Conservation (phyloP, 53 echinoderm and acorn worm species). For the Arbacia lixula region DNA sequence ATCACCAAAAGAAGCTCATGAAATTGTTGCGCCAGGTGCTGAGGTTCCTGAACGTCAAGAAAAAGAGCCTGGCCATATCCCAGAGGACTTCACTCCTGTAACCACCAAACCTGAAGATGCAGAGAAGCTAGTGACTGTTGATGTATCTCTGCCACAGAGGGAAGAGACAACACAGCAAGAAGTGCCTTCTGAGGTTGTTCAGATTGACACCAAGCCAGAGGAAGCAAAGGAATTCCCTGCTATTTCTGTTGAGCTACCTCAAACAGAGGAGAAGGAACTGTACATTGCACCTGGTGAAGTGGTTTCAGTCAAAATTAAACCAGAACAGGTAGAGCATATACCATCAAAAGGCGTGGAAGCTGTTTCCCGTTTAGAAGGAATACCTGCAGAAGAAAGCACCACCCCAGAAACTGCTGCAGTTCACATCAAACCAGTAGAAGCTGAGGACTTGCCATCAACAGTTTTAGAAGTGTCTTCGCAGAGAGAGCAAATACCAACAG, state of each 20-base stretch:
- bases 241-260: constrained; percentile 10
- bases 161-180: constrained; percentile 1
- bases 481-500: too few relatives aligned
- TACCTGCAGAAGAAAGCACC: background rate
- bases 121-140: constrained; percentile 48
- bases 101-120: constrained; percentile 34
- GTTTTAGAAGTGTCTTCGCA: constrained; percentile 21
- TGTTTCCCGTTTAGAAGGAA: background rate
- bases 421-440: background rate
- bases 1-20: background rate
- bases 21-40: constrained; percentile 45
- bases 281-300: background rate
- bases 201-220: background rate
- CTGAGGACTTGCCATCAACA: constrained; percentile 3
- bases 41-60: constrained; percentile 52
- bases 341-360: background rate
- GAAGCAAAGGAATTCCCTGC: constrained; percentile 13
- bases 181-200: background rate
- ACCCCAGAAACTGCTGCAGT: background rate
- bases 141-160: constrained; percentile 27
- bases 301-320: background rate
- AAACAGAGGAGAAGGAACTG: constrained; percentile 4
- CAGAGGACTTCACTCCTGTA: constrained; percentile 40
- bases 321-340: background rate
- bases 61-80: constrained; percentile 29